A percentile compares a stretch with the other conserved stretches of the same genome.
Evolutionary conservation across 2,888 invertebrate species (phyloP).

Genomic region (Eilema sororculum): DNA sequence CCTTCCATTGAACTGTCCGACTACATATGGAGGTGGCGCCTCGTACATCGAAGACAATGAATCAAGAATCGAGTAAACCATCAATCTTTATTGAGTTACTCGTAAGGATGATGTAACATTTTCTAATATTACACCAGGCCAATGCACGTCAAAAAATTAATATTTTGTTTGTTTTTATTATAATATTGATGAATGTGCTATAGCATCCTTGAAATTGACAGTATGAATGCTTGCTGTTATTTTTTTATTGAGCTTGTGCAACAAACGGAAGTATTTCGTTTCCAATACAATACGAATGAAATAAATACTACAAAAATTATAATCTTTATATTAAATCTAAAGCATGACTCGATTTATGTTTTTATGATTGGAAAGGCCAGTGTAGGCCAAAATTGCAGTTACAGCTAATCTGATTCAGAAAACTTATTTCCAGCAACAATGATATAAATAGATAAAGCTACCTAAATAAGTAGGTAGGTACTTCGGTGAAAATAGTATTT

Average conservation of each 20-base stretch:
- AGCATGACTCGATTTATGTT: neutral
- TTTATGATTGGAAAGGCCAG: neutral
- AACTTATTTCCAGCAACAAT: too few species aligned
- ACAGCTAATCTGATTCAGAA: too few species aligned
- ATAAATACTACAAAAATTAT: neutral
- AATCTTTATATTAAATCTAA: slow-evolving; percentile 1
- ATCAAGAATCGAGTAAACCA: slow-evolving; percentile 39
- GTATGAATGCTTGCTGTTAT: slow-evolving; percentile 19
- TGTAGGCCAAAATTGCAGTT: neutral
- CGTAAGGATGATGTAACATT: slow-evolving; percentile 77
- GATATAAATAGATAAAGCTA: neutral
- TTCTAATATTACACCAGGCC: slow-evolving; percentile 75
- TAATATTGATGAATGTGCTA: slow-evolving; percentile 47
- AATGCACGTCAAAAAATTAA: slow-evolving; percentile 66
- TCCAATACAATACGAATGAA: neutral
- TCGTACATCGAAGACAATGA: slow-evolving; percentile 64
- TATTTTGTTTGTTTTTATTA: slow-evolving; percentile 57
- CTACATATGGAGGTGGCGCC: slow-evolving; percentile 51
- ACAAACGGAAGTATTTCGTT: slow-evolving; percentile 14
- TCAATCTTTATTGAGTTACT: slow-evolving; percentile 52
- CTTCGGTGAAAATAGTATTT: neutral
- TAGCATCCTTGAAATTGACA: slow-evolving; percentile 38
- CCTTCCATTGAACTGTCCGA: slow-evolving; percentile 66
- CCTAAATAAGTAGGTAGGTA: too few species aligned
- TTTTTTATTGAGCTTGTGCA: slow-evolving; percentile 4